Conservation (phyloP, 1,140 invertebrate genomes). For the Tyrophagus putrescentiae region DNA sequence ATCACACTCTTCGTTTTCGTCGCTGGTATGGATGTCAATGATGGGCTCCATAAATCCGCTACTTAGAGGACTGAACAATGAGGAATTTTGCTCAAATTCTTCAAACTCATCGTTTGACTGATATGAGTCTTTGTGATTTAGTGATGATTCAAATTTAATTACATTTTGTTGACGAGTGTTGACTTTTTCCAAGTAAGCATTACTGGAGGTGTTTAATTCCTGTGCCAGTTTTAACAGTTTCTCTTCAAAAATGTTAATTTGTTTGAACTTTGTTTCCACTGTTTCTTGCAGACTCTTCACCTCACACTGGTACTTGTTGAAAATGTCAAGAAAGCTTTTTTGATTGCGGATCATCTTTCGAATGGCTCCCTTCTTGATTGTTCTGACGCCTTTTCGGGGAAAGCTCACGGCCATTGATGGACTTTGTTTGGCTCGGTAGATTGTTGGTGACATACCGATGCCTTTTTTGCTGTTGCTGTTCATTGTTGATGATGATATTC, state of each 20-base stretch:
- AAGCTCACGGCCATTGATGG: not conserved
- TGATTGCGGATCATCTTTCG: conserved; percentile 2
- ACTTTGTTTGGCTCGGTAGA: no score
- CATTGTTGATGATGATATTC: not conserved
- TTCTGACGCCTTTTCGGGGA: not conserved
- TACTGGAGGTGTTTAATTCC: no score
- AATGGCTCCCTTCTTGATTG: not conserved
- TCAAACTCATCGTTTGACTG: no score
- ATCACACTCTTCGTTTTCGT: not conserved
- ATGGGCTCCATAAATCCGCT: no score
- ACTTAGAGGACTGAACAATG: no score
- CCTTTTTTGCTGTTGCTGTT: not conserved
- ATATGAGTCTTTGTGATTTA: no score
- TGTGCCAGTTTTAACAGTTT: not conserved
- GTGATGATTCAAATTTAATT: no score
- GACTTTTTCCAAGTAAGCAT: no score
- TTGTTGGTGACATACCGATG: not conserved
- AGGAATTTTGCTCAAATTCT: no score
- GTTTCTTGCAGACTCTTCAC: not conserved
- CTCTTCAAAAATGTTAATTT: not conserved
- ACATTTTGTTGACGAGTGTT: no score
- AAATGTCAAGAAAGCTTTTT: not conserved
- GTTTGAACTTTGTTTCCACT: not conserved
- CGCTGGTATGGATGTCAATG: conserved; percentile 1
- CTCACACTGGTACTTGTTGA: conserved; percentile 12